Evolutionary conservation across 37 sponge, comb jelly and placozoan genomes (phyloP), one percentile per base, ranked within the genome.

Genomic region (Theonella swinhoei): DNA sequence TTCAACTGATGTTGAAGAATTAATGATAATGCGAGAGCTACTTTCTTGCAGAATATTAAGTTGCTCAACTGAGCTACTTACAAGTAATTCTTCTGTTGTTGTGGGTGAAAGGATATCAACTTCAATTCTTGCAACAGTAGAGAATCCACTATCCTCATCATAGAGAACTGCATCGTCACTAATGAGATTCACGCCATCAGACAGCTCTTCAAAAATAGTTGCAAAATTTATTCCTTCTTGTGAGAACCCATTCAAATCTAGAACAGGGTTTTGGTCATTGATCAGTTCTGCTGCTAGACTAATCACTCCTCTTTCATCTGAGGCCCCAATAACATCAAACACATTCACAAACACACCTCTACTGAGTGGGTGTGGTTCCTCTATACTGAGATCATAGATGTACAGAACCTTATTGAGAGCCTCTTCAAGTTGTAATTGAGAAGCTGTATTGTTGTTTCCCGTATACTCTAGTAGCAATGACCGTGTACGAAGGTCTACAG

Each of bases 101-200:
- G 11, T 47, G 54, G 54, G 54, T 47, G 14, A 47, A 7, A 79
- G 29, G 0, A 92, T 39, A 9, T 77, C 32, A 29, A 93, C 26
- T 25, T n/a, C 34, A 38, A 89, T 82, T 25, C 65, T 71, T 14
- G 20, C 72, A 3, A 89, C 64, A 42, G 72, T 67, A 35, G 70
- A 87, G 62, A 64, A 84, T 5, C 88, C 93, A 74, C 93, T 93
- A 54, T 93, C 93, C 22, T 60, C 23, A 73, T 93, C 93, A 83
- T 89, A 93, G 34, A 93, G 68, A 0, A 85, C n/a, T 29, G 90
- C 83, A 39, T 86, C 87, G 19, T 28, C 72, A 28, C 81, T 68
- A 65, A 83, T 41, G 25, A 93, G 73, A 3, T 30, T 26, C 32
- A 67, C 39, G 26, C 86, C 85, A 36, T 62, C 17, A 20, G 86